Percentiles rank a stretch among this genome's conserved stretches.
These are phyloP conservation scores for Pachyrhynchus sulphureomaculatus DNA, from an alignment of 1,140 invertebrate genomes.

Conservation along the genomic window DNA sequence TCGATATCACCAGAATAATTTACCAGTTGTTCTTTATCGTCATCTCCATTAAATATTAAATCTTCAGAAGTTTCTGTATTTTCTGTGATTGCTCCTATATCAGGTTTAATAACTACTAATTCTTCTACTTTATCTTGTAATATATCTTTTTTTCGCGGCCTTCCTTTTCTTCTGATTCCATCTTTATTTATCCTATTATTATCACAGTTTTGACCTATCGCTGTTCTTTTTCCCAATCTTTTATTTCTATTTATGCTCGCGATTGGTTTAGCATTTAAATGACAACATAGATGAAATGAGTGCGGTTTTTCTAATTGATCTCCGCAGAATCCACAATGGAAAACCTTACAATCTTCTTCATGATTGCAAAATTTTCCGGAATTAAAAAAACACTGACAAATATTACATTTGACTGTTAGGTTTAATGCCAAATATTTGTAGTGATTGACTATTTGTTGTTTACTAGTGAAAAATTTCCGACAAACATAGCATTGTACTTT, in stretches of 20 bases:
- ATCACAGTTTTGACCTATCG: not conserved
- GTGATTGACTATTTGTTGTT: conserved; percentile 55
- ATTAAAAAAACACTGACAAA: conserved; percentile 4
- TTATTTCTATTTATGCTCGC: not conserved
- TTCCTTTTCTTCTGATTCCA: not conserved
- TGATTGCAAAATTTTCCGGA: not conserved
- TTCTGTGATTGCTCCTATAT: not conserved
- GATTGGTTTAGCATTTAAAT: conserved; percentile 7
- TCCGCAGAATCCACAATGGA: conserved; percentile 11
- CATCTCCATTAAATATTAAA: not conserved
- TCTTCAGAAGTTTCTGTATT: not conserved
- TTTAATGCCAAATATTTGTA: conserved; percentile 52
- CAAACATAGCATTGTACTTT: conserved; percentile 46
- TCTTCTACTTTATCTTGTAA: not conserved
- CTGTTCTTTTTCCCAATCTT: not conserved
- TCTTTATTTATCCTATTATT: not conserved
- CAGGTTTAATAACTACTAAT: not conserved
- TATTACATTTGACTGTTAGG: conserved; percentile 3
- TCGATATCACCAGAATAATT: not conserved
- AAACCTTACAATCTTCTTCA: not conserved
- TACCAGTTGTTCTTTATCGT: not conserved
- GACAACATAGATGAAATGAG: conserved; percentile 10
- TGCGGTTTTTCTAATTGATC: conserved; percentile 1
- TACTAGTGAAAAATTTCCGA: conserved; percentile 58
- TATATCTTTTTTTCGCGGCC: not conserved